Percentiles rank a stretch among this genome's conserved stretches.
phyloP scores from a whole-genome alignment of 2,888 invertebrate genomes.

The Hirtodrosophila trivittata region DNA sequence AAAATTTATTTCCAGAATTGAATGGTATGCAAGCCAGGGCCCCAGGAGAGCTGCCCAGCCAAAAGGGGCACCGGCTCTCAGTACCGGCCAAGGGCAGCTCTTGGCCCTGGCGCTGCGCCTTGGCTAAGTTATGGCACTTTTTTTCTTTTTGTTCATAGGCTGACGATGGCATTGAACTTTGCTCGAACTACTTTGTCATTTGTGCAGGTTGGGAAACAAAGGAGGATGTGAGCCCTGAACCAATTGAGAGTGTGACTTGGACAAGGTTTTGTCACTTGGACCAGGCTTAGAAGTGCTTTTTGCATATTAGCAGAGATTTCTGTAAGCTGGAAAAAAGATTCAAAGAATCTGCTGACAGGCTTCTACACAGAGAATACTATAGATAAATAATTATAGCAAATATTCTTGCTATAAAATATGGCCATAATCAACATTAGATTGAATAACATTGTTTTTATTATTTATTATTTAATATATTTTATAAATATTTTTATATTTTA shows the following conservation, averaged over 20 bases:
- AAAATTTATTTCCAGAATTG: constrained; percentile 66
- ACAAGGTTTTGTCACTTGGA: constrained; percentile 22
- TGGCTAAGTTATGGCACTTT: constrained; percentile 31
- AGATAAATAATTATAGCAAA: no score
- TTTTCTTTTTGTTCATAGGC: constrained; percentile 15
- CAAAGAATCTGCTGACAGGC: no score
- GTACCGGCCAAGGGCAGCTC: constrained; percentile 52
- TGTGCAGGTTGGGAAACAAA: constrained; percentile 12
- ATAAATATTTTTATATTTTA: no score
- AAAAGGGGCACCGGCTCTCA: background rate
- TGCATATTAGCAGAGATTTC: no score
- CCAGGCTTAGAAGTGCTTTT: no score
- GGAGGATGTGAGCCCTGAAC: constrained; percentile 14
- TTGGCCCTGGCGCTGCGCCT: constrained; percentile 51
- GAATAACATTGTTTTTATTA: no score
- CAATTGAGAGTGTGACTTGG: constrained; percentile 16
- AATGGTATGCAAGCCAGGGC: constrained; percentile 54
- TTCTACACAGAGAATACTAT: no score
- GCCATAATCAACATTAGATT: no score
- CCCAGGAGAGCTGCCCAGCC: constrained; percentile 11
- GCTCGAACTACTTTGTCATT: constrained; percentile 30
- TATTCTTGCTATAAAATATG: no score
- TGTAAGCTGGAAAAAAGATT: no score
- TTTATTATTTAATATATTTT: no score
- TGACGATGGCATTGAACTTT: constrained; percentile 55